Base-by-base conservation (phyloP, 1,140 invertebrate species). In the Drosophila lacertosa region DNA sequence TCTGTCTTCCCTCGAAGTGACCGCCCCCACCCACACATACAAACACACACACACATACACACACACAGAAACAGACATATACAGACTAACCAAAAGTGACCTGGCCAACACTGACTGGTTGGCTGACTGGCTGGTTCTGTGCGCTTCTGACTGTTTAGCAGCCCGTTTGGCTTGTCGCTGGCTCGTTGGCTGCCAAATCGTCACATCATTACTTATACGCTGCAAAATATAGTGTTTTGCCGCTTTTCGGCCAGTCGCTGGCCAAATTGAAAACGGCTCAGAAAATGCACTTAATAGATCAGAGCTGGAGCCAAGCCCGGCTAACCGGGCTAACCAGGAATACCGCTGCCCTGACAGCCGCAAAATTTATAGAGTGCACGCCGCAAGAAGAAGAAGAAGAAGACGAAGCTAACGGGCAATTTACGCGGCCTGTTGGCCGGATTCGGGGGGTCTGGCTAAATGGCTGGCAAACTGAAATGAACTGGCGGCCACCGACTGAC, bases 181-280 rank as follows among this genome's bases (percentile, higher is more conserved):
- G 55, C 68, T 81, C 66, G 62, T 72, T 64, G 39, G 40, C 80
- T 70, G 77, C 82, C 81, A 86, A 86, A 86, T 86, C 81, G 82
- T 86, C 81, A 86, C 81, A 86, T 86, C 81, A 86, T 86, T 86
- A 86, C 81, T 86, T 86, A 86, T 86, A 81, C 73, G 75, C 59
- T 59, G 26, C 66, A 80, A 86, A 84, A 86, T 81, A 88, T 71
- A 86, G 77, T 79, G 80, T 73, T 84, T 86, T 81, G 67, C 63
- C 53, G 37, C 26, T 50, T 22, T 13, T 9, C 15, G 22, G 33
- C 5, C 47, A 39, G 35, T 57, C 58, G 69, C 32, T 13, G 76
- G 68, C 60, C 77, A 86, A 86, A 86, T 86, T 88, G 81, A 86
- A 86, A 88, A 88, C 64, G 63, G 48, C 78, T 77, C 44, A 45